These are phyloP conservation scores for Ctenodactylus gundi DNA, from an alignment of 2,113 vertebrate genomes.

Conservation along the genomic window DNA sequence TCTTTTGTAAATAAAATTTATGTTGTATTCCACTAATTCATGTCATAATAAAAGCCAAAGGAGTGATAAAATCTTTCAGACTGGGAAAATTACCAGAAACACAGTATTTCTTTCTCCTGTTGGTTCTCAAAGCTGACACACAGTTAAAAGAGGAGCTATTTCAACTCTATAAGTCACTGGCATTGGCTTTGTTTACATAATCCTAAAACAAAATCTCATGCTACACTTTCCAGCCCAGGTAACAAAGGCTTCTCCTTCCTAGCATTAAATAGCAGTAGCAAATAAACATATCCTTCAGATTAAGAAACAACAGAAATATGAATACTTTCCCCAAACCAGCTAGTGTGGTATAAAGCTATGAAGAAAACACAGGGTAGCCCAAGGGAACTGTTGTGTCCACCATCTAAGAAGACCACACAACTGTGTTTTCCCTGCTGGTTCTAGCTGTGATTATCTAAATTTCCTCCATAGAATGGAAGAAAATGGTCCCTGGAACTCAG, in stretches of 20 bases:
- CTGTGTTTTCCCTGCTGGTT: not conserved
- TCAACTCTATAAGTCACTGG: not conserved
- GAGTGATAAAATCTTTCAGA: not conserved
- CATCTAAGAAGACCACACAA: not conserved
- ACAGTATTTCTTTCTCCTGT: not conserved
- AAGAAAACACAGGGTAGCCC: not conserved
- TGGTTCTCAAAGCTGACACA: not conserved
- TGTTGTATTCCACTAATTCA: not conserved
- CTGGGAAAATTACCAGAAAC: not conserved
- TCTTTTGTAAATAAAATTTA: conserved; percentile 34
- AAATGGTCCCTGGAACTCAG: not conserved
- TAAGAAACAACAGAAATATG: not conserved
- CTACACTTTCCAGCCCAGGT: not conserved
- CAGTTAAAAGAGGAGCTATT: not conserved
- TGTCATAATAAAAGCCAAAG: not conserved
- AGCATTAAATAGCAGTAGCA: not conserved
- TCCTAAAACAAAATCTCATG: not conserved
- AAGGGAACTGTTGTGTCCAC: not conserved
- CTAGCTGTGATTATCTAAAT: too few species aligned
- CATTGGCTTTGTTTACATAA: not conserved
- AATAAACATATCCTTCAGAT: not conserved
- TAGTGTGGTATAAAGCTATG: not conserved
- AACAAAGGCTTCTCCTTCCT: not conserved
- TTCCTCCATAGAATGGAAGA: not conserved
- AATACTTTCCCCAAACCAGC: not conserved